Conservation (phyloP, 2,888 invertebrate species). For the Sinelater perroti region DNA sequence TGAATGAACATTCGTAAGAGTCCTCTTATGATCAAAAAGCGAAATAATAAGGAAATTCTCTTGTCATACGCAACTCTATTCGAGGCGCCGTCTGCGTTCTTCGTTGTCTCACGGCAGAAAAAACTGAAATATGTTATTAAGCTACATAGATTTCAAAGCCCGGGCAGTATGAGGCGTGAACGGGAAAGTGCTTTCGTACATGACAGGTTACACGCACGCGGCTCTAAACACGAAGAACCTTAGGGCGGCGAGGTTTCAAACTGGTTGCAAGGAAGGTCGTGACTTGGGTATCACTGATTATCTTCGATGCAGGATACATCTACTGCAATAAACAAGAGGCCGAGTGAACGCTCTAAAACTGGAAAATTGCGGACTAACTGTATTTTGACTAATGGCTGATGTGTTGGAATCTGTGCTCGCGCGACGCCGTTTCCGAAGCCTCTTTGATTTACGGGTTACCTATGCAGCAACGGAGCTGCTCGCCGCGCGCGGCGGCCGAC, state of each 20-base stretch:
- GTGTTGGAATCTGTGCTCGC: constrained; percentile 8
- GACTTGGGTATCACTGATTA: constrained; percentile 27
- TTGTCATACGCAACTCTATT: no score
- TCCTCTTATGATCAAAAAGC: no score
- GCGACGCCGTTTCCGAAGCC: constrained; percentile 6
- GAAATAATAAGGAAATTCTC: no score
- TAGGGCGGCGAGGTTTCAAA: constrained; percentile 14
- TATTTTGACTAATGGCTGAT: constrained; percentile 23
- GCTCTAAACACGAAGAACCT: constrained; percentile 11
- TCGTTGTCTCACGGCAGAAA: no score
- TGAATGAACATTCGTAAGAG: no score
- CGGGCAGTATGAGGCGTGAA: constrained; percentile 2
- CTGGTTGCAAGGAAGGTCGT: constrained; percentile 22
- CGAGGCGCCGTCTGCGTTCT: no score
- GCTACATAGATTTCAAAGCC: no score
- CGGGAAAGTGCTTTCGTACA: constrained; percentile 11
- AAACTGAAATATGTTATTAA: no score
- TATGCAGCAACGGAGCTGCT: constrained; percentile 9
- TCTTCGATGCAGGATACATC: constrained; percentile 25
- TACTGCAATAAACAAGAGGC: constrained; percentile 23
- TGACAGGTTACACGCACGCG: constrained; percentile 11
- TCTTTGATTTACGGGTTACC: constrained; percentile 6
- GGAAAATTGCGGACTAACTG: constrained; percentile 27
- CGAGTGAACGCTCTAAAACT: constrained; percentile 21
- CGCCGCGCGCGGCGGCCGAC: no score